Base-by-base conservation (phyloP, 2,797 vertebrate species). In the Strix occidentalis region DNA sequence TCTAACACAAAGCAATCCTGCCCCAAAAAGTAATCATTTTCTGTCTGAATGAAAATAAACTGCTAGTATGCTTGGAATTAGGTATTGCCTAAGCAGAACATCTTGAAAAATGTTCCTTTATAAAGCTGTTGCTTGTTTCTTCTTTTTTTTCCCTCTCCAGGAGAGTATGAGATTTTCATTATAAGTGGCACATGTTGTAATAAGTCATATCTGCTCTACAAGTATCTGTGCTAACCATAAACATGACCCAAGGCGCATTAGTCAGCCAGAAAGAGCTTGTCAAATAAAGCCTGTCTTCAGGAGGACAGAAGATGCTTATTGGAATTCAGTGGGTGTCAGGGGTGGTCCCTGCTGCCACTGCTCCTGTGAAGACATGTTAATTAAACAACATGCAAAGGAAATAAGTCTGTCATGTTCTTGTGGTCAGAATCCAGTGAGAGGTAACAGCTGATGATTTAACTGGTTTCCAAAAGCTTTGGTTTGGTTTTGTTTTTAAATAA, bases 131-230 rank as follows among this genome's bases (percentile, higher is more conserved):
- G 17, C 54, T 96, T 87, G 53, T 92, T 85, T 86, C 46, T 43
- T 82, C 51, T 61, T 72, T 68, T 71, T 81, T 10, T 1, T 5
- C 4, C 13, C 19, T 90, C 45, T 95, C 56, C 41, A 86, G 50
- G 35, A 81, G 28, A 75, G 43, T 65, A 66, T 86, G 89, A 96
- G 94, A 86, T 84, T 95, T 93, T 95, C 79, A 92, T 94, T 92
- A 84, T 84, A 96, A 93, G 72, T 95, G 93, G 87, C 92, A 95
- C 76, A 75, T 87, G 92, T 83, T 96, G 65, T 85, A 95, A 72
- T 93, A 81, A 96, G 89, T 94, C 90, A 80, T 94, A 89, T 95
- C 82, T 92, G 65, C 66, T 70, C 65, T 89, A 56, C 65, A 76
- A 89, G 43, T 88, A 86, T 85, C 92, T 92, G 2, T 93, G 57